Base-by-base conservation (phyloP, 2,113 vertebrate genomes). In the Uria lomvia region DNA sequence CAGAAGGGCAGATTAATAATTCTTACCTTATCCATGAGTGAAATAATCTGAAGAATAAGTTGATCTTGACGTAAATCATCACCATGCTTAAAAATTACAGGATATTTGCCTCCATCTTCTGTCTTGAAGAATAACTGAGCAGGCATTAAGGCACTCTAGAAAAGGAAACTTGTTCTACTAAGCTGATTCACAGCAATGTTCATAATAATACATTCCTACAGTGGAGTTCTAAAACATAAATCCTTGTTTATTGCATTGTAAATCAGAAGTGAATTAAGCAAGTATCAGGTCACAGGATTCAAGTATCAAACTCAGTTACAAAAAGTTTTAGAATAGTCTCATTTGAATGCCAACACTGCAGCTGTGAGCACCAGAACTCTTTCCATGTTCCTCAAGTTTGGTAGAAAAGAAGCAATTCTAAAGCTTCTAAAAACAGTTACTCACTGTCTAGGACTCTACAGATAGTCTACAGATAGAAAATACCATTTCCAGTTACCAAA, bases 41-140 rank as follows among this genome's bases (percentile, higher is more conserved):
- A 99, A 98, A 99, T 99, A 92, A 99, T 99, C 96, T 99, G 99
- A 66, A 99, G 98, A 97, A 99, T 99, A 90, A 99, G 99, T 93
- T 99, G 99, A 97, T 99, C 99, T 92, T 99, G 99, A 52, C 99
- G 98, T 81, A 99, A 98, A 96, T 99, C 99, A 67, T 99, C 99
- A 11, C 99, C 99, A 9, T 99, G 99, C 91, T 99, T 99, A 97
- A 99, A 99, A 97, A 99, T 99, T 21, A 99, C 99, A 9, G 99
- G 99, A 56, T 99, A 99, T 97, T 99, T 99, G 63, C 98, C 98
- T 70, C 99, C 99, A 9, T 99, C 99, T 97, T 99, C 99, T 4
- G 99, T 98, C 96, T 99, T 99, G 97, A 99, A 99, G 97, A 99
- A 99, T 75, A 99, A 97, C 92, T 99, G 99, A 34, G 99, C 99